Base-by-base conservation (phyloP, 2,888 invertebrate genomes). In the Hirtodrosophila trivittata region DNA sequence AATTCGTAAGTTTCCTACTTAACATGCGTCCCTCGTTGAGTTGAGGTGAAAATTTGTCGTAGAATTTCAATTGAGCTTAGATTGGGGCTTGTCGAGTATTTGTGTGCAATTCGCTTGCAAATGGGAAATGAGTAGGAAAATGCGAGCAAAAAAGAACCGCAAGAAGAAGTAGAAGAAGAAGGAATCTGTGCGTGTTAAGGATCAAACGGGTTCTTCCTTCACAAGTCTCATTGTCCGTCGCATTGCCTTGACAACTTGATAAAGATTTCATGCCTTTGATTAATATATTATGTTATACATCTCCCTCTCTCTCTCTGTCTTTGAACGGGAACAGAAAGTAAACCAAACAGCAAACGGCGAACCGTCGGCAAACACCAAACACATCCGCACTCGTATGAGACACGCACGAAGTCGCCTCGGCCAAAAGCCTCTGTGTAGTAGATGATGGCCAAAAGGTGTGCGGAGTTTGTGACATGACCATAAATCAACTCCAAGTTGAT, bases 261-360 rank as follows among this genome's bases (percentile, higher is more conserved):
- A 81, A 83, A 81, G 81, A 81, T 81, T 81, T 83, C 76, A 83
- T 74, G 83, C 68, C 80, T 80, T 80, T 82, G 81, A 80, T 81
- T 81, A 83, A 82, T 83, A 83, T 80, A 77, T 80, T 77, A 80
- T 63, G 83, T 66, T 21, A 3, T 21, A 3, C 5, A 2, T 21
- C 18, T 21, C 18, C 5, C 18, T 21, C 18, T 21, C 18, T 21
- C 18, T 21, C 18, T 21, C 5, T 21, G 2, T 21, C 18, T 21
- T 21, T 21, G 2, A 60, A 57, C 43, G 43, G 8, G 21, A 13
- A 18, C 32, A 16, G 18, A 18, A 38, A 45, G 8, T 25, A 9
- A 12, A 33, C 10, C 4, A 18, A 10, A 57, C 28, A 35, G 12
- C 39, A 37, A 35, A 37, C 32, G 45, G 1, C 45, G 30, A 52